Percentiles rank a stretch among this genome's conserved stretches.
Conservation (phyloP, 2,888 invertebrate genomes). For the Matsumyia berberina region DNA sequence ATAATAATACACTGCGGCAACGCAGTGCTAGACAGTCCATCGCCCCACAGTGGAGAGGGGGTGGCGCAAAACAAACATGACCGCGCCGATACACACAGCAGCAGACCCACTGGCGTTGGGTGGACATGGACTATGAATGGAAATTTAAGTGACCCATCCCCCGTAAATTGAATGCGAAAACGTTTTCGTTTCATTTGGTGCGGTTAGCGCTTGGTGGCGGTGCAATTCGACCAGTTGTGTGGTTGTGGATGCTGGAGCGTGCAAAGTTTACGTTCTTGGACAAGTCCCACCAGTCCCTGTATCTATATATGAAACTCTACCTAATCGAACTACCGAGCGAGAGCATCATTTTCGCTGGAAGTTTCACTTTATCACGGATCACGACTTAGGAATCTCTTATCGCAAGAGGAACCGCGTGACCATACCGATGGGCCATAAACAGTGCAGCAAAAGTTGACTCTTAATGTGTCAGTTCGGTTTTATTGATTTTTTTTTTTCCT, state of each 20-base stretch:
- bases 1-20: slow-evolving; percentile 47
- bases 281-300: slow-evolving; percentile 5
- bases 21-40: slow-evolving; percentile 15
- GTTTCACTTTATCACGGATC: slow-evolving; percentile 38
- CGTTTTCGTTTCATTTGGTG: slow-evolving; percentile 54
- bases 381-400: slow-evolving; percentile 56
- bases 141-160: slow-evolving; percentile 39
- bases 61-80: slow-evolving; percentile 10
- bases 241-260: slow-evolving; percentile 18
- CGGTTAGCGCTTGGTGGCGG: background rate
- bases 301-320: slow-evolving; percentile 8
- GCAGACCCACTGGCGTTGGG: slow-evolving; percentile 58
- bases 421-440: slow-evolving; percentile 23
- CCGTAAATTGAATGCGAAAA: slow-evolving; percentile 59
- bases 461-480: slow-evolving; percentile 55
- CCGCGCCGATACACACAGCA: slow-evolving; percentile 11
- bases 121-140: slow-evolving; percentile 5
- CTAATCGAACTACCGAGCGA: slow-evolving; percentile 27
- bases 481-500: slow-evolving; percentile 42
- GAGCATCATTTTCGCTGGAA: slow-evolving; percentile 24
- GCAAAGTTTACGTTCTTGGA: slow-evolving; percentile 10
- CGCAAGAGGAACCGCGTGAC: slow-evolving; percentile 28
- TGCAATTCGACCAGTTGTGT: background rate
- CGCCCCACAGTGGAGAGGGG: background rate
- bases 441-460: slow-evolving; percentile 45